Percentiles rank a stretch among this genome's conserved stretches.
Conservation (phyloP, 2,888 invertebrate genomes). For the Temnothorax rugatulus region DNA sequence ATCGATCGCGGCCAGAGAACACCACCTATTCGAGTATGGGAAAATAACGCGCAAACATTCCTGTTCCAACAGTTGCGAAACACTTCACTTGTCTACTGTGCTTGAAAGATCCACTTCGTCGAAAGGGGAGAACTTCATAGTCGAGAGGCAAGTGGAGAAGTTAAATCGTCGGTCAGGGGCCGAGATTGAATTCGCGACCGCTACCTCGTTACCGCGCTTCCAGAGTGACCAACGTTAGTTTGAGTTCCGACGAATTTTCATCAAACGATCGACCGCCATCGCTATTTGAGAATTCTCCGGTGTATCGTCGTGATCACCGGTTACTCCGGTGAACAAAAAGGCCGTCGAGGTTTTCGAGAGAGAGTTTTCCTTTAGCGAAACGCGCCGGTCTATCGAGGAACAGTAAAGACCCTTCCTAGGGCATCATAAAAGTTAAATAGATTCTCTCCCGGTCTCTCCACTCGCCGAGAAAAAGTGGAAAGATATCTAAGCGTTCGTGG, state of each 20-base stretch:
- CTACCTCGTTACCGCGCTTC: slow-evolving; percentile 45
- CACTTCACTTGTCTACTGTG: slow-evolving; percentile 26
- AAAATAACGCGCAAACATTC: slow-evolving; percentile 50
- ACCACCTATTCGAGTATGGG: slow-evolving; percentile 32
- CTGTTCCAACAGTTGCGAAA: slow-evolving; percentile 30
- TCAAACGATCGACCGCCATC: slow-evolving; percentile 34
- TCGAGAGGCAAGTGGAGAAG: slow-evolving; percentile 64
- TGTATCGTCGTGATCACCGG: slow-evolving; percentile 58
- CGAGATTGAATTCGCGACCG: slow-evolving; percentile 82
- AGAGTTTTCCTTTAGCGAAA: slow-evolving; percentile 48
- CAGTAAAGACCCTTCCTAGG: slow-evolving; percentile 61
- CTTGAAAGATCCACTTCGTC: slow-evolving; percentile 46
- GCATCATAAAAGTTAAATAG: slow-evolving; percentile 76
- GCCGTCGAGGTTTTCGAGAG: slow-evolving; percentile 59
- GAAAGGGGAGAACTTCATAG: slow-evolving; percentile 54
- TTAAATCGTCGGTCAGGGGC: slow-evolving; percentile 79
- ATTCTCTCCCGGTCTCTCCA: slow-evolving; percentile 58
- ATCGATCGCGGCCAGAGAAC: slow-evolving; percentile 39
- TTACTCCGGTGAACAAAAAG: slow-evolving; percentile 52
- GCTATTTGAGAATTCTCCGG: slow-evolving; percentile 18
- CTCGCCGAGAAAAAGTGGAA: slow-evolving; percentile 42
- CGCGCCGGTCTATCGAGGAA: slow-evolving; percentile 65
- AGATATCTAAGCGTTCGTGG: slow-evolving; percentile 61
- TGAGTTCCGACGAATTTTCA: slow-evolving; percentile 55
- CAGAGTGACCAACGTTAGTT: slow-evolving; percentile 51